These are phyloP conservation scores for Parnassius smintheus DNA, from an alignment of 2,888 invertebrate species.

Conservation along the genomic window DNA sequence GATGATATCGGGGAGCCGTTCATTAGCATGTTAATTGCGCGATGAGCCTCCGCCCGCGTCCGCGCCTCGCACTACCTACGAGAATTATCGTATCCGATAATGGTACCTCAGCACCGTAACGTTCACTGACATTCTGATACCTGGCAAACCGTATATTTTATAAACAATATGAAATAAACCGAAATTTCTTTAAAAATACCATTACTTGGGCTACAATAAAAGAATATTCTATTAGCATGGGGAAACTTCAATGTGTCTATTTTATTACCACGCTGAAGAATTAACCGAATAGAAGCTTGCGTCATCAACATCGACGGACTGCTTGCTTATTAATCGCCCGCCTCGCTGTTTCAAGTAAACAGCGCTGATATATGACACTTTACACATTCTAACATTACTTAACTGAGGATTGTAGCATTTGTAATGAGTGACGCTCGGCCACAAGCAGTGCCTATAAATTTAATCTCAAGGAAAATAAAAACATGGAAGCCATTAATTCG, in stretches of 20 bases:
- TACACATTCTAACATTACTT: constrained; percentile 73
- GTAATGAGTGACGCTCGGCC: constrained; percentile 73
- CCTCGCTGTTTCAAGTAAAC: constrained; percentile 55
- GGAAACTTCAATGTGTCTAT: constrained; percentile 21
- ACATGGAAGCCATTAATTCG: constrained; percentile 81
- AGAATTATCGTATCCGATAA: constrained; percentile 49
- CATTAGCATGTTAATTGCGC: constrained; percentile 79
- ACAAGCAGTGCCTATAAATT: constrained; percentile 75
- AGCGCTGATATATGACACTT: constrained; percentile 75
- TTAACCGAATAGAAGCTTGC: constrained; percentile 44
- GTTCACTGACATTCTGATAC: constrained; percentile 26
- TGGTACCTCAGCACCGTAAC: constrained; percentile 27
- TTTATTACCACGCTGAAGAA: constrained; percentile 32
- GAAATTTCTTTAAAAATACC: constrained; percentile 25
- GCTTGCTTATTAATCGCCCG: constrained; percentile 59
- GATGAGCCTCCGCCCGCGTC: constrained; percentile 50
- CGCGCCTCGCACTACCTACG: constrained; percentile 35
- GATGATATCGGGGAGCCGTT: constrained; percentile 74
- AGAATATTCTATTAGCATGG: constrained; percentile 16
- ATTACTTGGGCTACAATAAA: constrained; percentile 15
- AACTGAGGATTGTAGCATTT: constrained; percentile 65
- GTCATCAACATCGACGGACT: constrained; percentile 51
- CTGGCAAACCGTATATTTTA: constrained; percentile 29
- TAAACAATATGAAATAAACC: constrained; percentile 19
- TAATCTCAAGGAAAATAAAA: constrained; percentile 81